Evolutionary conservation across 2,113 vertebrate genomes (phyloP).

Genomic region (Rhizomys pruinosus): DNA sequence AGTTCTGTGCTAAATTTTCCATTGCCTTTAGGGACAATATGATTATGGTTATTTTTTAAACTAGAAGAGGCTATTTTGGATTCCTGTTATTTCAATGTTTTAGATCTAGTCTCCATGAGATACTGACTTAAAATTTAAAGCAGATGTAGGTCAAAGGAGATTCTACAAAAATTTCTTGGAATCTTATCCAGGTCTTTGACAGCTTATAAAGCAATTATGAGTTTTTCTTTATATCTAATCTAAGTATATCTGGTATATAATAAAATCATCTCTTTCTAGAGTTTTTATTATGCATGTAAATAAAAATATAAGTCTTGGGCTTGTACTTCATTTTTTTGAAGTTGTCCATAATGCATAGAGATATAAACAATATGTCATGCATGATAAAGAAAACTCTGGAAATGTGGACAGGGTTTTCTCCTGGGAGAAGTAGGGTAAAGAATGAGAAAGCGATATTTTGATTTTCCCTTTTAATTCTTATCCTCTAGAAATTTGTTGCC

Average conservation of each 20-base stretch:
- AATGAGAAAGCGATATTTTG: neutral
- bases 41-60: conserved; percentile 68
- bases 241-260: neutral
- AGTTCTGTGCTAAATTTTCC: conserved; percentile 12
- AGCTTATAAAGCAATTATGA: conserved; percentile 23
- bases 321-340: neutral
- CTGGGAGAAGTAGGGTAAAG: too few relatives aligned
- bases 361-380: neutral
- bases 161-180: conserved; percentile 41
- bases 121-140: conserved; percentile 67
- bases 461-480: neutral
- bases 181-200: conserved; percentile 47
- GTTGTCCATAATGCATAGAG: neutral
- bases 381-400: neutral
- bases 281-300: conserved; percentile 40
- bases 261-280: conserved; percentile 16
- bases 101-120: conserved; percentile 67
- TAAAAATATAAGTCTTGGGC: neutral
- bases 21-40: conserved; percentile 38
- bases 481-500: neutral
- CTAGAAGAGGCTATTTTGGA: conserved; percentile 59
- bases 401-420: neutral
- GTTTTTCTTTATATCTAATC: conserved; percentile 7
- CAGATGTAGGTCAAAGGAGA: conserved; percentile 70
- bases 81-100: conserved; percentile 59